A percentile compares a stretch with the other conserved stretches of the same genome.
Evolutionary conservation across 2,888 invertebrate species (phyloP).

Genomic region (Melipona bicolor): DNA sequence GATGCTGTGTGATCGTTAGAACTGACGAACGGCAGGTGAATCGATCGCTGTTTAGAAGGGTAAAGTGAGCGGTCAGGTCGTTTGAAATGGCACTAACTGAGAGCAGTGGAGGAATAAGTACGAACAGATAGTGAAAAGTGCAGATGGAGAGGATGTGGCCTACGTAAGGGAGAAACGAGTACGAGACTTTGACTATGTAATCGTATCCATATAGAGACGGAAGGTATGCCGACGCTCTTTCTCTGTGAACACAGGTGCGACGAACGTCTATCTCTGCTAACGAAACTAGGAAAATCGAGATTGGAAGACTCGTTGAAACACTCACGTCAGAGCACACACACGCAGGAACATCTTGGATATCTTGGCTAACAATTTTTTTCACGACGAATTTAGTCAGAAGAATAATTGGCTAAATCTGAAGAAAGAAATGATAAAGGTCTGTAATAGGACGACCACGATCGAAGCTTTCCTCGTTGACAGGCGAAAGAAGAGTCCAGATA

Average conservation of each 20-base stretch:
- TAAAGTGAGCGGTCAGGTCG: neutral
- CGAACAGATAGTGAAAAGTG: neutral
- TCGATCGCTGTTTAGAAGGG: neutral
- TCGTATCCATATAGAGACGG: neutral
- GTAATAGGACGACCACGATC: neutral
- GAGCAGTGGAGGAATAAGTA: neutral
- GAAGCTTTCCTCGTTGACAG: neutral
- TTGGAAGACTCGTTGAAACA: neutral
- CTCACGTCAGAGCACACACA: too few species aligned
- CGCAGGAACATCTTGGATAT: too few species aligned
- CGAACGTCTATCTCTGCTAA: neutral
- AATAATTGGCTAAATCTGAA: neutral
- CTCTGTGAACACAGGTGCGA: neutral
- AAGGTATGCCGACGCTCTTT: neutral
- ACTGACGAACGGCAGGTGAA: neutral
- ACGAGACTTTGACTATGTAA: neutral
- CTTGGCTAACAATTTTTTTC: neutral
- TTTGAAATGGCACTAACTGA: neutral
- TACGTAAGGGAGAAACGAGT: neutral
- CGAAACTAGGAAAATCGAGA: neutral
- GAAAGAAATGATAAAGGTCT: neutral
- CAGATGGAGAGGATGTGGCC: neutral
- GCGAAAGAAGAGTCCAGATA: slow-evolving; percentile 1
- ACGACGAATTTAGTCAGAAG: neutral
- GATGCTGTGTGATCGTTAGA: neutral